These are phyloP conservation scores for Diarsia rubi DNA, from an alignment of 2,888 invertebrate genomes.

Conservation along the genomic window DNA sequence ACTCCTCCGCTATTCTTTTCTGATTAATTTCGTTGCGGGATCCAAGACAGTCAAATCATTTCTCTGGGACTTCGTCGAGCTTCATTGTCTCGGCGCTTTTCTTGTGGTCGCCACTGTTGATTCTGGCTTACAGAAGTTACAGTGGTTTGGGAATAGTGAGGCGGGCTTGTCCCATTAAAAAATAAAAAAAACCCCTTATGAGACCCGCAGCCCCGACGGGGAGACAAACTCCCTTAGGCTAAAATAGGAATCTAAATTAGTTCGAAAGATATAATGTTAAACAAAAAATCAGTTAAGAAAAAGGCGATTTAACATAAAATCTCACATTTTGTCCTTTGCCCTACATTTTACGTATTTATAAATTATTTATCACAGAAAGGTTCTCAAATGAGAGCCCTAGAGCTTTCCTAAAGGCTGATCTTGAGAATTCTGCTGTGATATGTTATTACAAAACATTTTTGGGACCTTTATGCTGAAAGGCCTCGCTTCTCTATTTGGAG, in stretches of 20 bases:
- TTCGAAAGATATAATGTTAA: not conserved
- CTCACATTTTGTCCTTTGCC: not conserved
- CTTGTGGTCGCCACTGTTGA: too few relatives aligned
- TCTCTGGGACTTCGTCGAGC: too few relatives aligned
- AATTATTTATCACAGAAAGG: slow-evolving; percentile 28
- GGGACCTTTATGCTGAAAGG: not conserved
- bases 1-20: too few relatives aligned
- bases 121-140: too few relatives aligned
- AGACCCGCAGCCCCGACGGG: too few relatives aligned
- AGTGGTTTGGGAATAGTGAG: too few relatives aligned
- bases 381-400: slow-evolving; percentile 4
- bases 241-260: not conserved
- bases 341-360: slow-evolving; percentile 16
- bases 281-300: slow-evolving; percentile 4
- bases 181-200: too few relatives aligned
- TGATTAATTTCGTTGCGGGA: too few relatives aligned
- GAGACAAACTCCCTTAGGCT: not conserved
- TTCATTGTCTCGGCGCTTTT: too few relatives aligned
- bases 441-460: slow-evolving; percentile 20
- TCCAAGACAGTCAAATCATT: too few relatives aligned
- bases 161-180: too few relatives aligned
- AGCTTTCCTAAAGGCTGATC: slow-evolving; percentile 23
- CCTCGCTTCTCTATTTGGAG: not conserved
- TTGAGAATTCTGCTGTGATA: slow-evolving; percentile 3
- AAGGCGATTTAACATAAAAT: not conserved